A percentile compares a stretch with the other conserved stretches of the same genome.
Conservation (phyloP, 2,113 vertebrate species). For the Tiliqua scincoides region DNA sequence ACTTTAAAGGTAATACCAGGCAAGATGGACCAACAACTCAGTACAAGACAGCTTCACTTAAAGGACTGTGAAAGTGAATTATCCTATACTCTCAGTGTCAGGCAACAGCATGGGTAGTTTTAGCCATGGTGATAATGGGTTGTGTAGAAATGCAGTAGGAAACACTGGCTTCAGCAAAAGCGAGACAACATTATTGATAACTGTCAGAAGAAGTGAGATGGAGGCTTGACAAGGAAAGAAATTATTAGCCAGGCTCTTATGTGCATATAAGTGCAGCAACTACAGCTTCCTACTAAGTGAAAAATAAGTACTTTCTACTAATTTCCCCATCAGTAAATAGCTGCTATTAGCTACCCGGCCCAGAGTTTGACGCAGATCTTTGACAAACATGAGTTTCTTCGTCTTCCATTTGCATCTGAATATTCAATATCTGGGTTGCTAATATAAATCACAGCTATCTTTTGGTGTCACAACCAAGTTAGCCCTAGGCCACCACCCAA, state of each 20-base stretch:
- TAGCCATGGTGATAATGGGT: background rate
- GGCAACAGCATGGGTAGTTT: background rate
- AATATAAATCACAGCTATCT: background rate
- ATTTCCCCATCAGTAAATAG: background rate
- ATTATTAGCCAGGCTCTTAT: background rate
- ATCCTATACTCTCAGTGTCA: background rate
- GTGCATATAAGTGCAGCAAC: background rate
- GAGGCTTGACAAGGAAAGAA: background rate
- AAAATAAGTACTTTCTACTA: background rate
- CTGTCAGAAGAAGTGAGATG: background rate
- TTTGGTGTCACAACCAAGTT: background rate
- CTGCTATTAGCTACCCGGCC: background rate
- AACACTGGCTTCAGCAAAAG: background rate
- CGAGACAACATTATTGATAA: background rate
- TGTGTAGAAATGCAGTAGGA: background rate
- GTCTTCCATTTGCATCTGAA: background rate
- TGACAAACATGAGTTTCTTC: background rate
- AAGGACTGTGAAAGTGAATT: background rate
- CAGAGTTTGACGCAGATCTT: background rate
- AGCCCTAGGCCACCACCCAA: background rate
- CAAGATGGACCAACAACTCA: too few relatives aligned
- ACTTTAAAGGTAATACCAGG: too few relatives aligned
- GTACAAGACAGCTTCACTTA: too few relatives aligned
- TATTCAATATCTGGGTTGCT: background rate
- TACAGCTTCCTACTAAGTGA: background rate